Evolutionary conservation across 2,113 vertebrate genomes (phyloP).

Genomic region (Parus major): DNA sequence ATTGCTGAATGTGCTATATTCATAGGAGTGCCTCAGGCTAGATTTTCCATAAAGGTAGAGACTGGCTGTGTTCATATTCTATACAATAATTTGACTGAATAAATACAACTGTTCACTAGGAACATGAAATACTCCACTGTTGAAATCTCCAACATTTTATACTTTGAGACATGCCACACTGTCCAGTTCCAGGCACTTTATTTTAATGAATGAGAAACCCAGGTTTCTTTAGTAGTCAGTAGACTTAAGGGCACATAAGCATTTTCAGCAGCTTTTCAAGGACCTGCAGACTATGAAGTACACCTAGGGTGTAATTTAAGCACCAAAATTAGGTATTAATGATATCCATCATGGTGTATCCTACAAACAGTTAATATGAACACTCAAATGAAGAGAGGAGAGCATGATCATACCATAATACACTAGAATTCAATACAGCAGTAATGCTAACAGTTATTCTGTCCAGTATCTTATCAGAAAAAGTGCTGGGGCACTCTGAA

Average conservation of each 20-base stretch:
- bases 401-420: background rate
- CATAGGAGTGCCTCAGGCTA: conserved; percentile 47
- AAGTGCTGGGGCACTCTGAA: background rate
- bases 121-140: background rate
- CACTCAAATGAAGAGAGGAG: background rate
- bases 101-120: conserved; percentile 22
- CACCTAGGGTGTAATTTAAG: background rate
- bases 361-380: background rate
- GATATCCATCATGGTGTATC: background rate
- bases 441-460: background rate
- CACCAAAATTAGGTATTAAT: background rate
- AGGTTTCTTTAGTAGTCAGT: background rate
- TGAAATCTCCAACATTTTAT: background rate
- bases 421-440: background rate
- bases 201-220: background rate
- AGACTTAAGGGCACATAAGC: background rate
- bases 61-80: background rate
- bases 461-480: background rate
- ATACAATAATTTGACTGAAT: background rate
- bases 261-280: background rate
- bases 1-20: background rate
- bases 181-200: background rate
- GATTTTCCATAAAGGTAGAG: conserved; percentile 50
- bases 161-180: background rate
- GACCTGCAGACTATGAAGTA: background rate